Percentiles rank a stretch among this genome's conserved stretches.
Evolutionary conservation across 2,888 invertebrate species (phyloP).

Genomic region (Germaria angustata): DNA sequence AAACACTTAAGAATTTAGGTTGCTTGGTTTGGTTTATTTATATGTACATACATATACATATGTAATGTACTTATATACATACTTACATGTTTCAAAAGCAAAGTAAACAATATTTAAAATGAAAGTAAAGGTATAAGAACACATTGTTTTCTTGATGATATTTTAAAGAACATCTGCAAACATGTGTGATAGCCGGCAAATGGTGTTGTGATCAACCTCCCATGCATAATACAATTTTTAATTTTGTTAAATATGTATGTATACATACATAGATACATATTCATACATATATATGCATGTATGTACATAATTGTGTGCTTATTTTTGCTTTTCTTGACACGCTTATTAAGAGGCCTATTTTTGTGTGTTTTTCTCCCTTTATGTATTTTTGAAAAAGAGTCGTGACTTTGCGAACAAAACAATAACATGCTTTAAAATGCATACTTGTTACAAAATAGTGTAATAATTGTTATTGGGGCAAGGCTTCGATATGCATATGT

Average conservation of each 20-base stretch:
- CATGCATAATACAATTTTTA: background rate
- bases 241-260: constrained; percentile 11
- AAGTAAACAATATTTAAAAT: background rate
- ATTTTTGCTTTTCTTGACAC: background rate
- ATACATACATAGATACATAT: background rate
- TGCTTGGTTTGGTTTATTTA: constrained; percentile 32
- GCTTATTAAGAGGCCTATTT: too few relatives aligned
- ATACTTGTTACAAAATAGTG: too few relatives aligned
- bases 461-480: too few relatives aligned
- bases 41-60: background rate
- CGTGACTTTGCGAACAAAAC: too few relatives aligned
- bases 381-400: too few relatives aligned
- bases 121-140: constrained; percentile 49
- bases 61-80: background rate
- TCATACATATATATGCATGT: background rate
- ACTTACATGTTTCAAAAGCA: background rate
- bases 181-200: constrained; percentile 37
- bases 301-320: background rate
- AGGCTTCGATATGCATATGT: too few relatives aligned
- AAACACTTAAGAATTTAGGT: constrained; percentile 65
- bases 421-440: too few relatives aligned
- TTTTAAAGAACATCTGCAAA: constrained; percentile 51
- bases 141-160: constrained; percentile 25
- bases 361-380: background rate
- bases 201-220: constrained; percentile 33